Percentiles rank a stretch among this genome's conserved stretches.
Conservation (phyloP, 2,113 vertebrate genomes). For the Chitala chitala region DNA sequence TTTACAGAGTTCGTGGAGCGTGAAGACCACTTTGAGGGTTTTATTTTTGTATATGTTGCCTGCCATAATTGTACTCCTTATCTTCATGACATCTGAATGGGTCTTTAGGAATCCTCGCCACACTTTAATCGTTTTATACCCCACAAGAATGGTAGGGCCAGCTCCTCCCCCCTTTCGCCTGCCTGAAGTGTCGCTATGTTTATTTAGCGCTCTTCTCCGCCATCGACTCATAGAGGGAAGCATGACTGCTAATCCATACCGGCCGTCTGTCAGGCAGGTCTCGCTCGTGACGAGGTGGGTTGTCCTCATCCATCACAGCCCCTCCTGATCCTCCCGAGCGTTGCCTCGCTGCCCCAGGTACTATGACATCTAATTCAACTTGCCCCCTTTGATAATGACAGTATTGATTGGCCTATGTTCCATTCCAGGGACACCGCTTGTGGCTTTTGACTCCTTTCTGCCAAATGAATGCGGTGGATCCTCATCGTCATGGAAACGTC, state of each 20-base stretch:
- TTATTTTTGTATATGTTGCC: not conserved
- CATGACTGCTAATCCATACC: slow-evolving; percentile 1
- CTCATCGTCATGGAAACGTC: slow-evolving; percentile 22
- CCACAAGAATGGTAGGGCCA: not conserved
- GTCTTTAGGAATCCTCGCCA: not conserved
- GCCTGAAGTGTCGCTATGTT: not conserved
- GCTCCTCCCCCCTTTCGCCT: not conserved
- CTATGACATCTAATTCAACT: slow-evolving; percentile 23
- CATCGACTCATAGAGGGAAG: not conserved
- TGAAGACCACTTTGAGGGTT: no score
- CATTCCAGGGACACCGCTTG: slow-evolving; percentile 1
- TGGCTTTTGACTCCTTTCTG: slow-evolving; percentile 17
- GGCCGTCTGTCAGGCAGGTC: not conserved
- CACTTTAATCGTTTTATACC: not conserved
- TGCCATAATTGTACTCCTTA: not conserved
- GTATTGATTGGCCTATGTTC: slow-evolving; percentile 13
- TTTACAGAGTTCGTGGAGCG: no score
- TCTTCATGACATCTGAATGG: not conserved
- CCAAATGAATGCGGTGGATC: not conserved
- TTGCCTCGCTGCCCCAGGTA: not conserved
- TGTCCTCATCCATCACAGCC: slow-evolving; percentile 12
- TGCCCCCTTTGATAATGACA: slow-evolving; percentile 18
- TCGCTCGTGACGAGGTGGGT: not conserved
- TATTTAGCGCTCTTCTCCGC: not conserved
- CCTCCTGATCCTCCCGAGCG: slow-evolving; percentile 3